Conservation (phyloP, 2,113 vertebrate genomes). For the Glareola pratincola region DNA sequence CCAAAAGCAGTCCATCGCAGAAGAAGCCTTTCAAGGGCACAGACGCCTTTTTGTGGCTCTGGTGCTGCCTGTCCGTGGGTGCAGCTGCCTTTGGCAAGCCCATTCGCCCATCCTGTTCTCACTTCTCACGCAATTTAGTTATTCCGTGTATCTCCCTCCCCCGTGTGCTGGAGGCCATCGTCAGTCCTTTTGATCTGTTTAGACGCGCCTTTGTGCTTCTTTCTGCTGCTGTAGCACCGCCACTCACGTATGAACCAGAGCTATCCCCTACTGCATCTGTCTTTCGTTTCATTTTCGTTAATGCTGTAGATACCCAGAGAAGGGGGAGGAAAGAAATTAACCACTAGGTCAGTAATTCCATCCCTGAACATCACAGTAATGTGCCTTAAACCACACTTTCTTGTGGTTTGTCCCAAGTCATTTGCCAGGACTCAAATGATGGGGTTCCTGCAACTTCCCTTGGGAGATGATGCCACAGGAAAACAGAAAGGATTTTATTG, state of each 20-base stretch:
- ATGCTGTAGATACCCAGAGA: not conserved
- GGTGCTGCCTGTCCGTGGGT: not conserved
- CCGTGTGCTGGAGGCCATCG: not conserved
- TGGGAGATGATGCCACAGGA: conserved; percentile 25
- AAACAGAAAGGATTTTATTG: conserved; percentile 26
- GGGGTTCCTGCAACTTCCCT: not conserved
- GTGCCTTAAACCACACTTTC: not conserved
- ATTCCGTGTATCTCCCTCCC: not conserved
- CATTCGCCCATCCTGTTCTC: not conserved
- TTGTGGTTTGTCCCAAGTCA: conserved; percentile 3
- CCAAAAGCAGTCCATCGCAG: not conserved
- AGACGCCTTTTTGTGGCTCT: not conserved
- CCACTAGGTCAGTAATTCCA: not conserved
- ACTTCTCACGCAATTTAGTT: not conserved
- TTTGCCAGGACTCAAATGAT: not conserved
- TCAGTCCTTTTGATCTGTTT: not conserved
- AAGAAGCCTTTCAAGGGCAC: not conserved
- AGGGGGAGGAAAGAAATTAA: not conserved
- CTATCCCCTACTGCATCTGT: accelerated
- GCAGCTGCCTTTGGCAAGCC: not conserved
- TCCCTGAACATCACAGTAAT: not conserved
- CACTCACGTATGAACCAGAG: not conserved
- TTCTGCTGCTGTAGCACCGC: not conserved
- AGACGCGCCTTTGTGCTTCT: not conserved
- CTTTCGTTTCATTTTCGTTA: not conserved